These are phyloP conservation scores for Oophaga pumilio DNA, from an alignment of 2,113 vertebrate genomes.

Conservation along the genomic window DNA sequence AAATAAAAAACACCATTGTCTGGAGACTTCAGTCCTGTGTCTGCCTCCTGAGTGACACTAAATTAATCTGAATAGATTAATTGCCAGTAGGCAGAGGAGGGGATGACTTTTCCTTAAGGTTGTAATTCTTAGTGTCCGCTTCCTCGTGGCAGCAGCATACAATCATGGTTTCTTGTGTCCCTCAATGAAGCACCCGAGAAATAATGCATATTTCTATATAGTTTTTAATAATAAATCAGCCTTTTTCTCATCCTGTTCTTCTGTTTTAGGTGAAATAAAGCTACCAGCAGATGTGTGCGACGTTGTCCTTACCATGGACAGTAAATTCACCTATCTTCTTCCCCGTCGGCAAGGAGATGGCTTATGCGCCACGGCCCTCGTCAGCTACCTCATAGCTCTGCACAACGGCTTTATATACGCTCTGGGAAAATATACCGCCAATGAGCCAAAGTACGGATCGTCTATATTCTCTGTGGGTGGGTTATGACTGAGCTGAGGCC, in stretches of 20 bases:
- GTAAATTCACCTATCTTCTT: conserved; percentile 79
- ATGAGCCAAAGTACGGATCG: conserved; percentile 75
- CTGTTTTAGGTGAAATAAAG: conserved; percentile 84
- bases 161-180: no score
- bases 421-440: conserved; percentile 73
- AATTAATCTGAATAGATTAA: no score
- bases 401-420: conserved; percentile 84
- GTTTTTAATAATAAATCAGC: no score
- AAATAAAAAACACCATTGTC: no score
- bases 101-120: no score
- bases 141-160: no score
- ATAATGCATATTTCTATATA: no score
- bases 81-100: no score
- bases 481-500: not conserved
- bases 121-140: no score
- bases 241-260: not conserved
- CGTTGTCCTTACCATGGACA: conserved; percentile 72
- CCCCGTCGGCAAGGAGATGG: conserved; percentile 84
- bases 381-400: conserved; percentile 87
- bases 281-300: conserved; percentile 78
- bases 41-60: no score
- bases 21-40: no score
- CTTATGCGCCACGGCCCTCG: conserved; percentile 86
- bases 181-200: no score
- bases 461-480: not conserved